Percentiles rank a stretch among this genome's conserved stretches.
phyloP scores from a whole-genome alignment of 2,888 invertebrate genomes.

The Hypolimnas misippus region DNA sequence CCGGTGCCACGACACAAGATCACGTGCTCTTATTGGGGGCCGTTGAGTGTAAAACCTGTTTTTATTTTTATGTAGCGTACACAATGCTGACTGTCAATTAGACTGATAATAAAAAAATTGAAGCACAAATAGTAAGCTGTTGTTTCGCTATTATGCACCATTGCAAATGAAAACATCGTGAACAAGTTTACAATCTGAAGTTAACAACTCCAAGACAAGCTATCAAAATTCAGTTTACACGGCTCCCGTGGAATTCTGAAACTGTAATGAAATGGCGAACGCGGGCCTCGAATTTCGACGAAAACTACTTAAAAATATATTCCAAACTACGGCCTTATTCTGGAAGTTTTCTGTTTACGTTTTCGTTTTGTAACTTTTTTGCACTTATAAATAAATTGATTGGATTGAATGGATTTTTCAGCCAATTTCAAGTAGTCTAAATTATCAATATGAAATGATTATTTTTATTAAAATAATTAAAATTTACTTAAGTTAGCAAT shows the following conservation, averaged over 20 bases:
- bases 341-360: background rate
- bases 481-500: too few species aligned
- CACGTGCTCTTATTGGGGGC: too few species aligned
- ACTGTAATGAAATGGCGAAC: conserved; percentile 33
- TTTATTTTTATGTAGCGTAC: too few species aligned
- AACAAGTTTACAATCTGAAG: conserved; percentile 18
- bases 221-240: conserved; percentile 40
- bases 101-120: background rate
- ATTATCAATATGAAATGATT: too few species aligned
- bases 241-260: conserved; percentile 23
- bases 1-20: too few species aligned
- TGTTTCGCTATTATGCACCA: conserved; percentile 1
- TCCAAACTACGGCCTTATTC: conserved; percentile 9
- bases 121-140: background rate
- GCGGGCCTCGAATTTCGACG: conserved; percentile 12
- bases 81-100: too few species aligned
- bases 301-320: conserved; percentile 33
- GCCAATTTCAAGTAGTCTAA: too few species aligned
- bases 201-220: conserved; percentile 31
- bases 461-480: too few species aligned
- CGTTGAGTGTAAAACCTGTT: too few species aligned
- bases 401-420: too few species aligned
- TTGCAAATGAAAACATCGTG: conserved; percentile 10
- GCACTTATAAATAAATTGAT: too few species aligned
- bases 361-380: conserved; percentile 4